A percentile compares a stretch with the other conserved stretches of the same genome.
These are phyloP conservation scores for Poeciliopsis paucimaculata DNA, from an alignment of 2,797 vertebrate species.

Conservation along the genomic window DNA sequence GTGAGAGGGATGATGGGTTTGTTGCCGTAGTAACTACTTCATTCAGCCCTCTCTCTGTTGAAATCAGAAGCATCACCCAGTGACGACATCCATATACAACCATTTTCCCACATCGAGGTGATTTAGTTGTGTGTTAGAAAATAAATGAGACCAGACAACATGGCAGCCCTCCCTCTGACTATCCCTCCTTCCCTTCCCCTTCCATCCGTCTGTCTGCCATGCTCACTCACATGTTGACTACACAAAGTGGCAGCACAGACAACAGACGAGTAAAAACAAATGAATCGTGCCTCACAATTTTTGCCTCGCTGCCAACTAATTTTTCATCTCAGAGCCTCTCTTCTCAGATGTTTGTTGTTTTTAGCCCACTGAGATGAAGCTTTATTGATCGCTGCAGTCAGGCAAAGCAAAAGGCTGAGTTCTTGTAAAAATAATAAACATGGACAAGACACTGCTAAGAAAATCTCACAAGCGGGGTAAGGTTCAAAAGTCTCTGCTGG, in stretches of 20 bases:
- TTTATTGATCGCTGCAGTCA: conserved; percentile 36
- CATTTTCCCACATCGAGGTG: conserved; percentile 89
- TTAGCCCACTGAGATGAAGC: conserved; percentile 36
- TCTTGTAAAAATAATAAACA: conserved; percentile 7
- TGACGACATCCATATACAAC: conserved; percentile 82
- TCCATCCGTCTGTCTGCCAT: conserved; percentile 50
- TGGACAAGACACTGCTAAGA: not conserved
- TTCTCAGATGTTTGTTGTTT: conserved; percentile 47
- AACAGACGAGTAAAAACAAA: conserved; percentile 68
- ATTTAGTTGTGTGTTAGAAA: conserved; percentile 94
- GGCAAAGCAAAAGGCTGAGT: conserved; percentile 26
- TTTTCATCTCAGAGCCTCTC: conserved; percentile 19
- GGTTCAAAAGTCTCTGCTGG: not conserved
- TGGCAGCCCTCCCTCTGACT: conserved; percentile 26
- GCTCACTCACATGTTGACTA: conserved; percentile 60
- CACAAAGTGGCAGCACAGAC: conserved; percentile 60
- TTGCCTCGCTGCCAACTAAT: conserved; percentile 21
- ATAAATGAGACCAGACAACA: conserved; percentile 86
- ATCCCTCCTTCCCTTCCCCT: conserved; percentile 27
- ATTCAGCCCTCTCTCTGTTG: conserved; percentile 89
- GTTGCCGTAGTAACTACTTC: conserved; percentile 96
- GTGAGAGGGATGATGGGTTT: conserved; percentile 91
- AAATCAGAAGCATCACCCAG: conserved; percentile 86
- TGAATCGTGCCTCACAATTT: conserved; percentile 58
- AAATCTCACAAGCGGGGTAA: not conserved